Evolutionary conservation across 2,797 vertebrate species (phyloP).

Genomic region (Myiothlypis coronata): DNA sequence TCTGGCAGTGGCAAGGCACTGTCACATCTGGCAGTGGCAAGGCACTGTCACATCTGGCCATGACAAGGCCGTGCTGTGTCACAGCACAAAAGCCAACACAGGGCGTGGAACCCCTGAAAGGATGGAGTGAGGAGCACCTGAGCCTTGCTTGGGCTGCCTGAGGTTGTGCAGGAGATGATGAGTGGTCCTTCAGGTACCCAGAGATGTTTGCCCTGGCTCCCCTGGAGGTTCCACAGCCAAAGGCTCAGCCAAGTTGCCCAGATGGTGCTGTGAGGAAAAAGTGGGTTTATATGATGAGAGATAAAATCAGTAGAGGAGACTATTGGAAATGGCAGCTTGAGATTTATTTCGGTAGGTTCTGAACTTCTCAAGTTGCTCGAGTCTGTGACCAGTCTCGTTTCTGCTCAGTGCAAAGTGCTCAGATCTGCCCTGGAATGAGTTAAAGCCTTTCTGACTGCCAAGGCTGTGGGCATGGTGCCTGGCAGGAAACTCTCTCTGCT

Average conservation of each 20-base stretch:
- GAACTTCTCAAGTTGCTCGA: background rate
- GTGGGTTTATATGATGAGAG: background rate
- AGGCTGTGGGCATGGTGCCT: constrained; percentile 32
- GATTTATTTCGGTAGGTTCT: background rate
- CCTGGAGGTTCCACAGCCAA: fast-evolving
- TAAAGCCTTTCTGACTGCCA: constrained; percentile 37
- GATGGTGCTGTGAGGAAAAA: fast-evolving
- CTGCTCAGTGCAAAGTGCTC: background rate
- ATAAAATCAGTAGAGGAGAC: background rate
- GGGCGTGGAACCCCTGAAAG: background rate
- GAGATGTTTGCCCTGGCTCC: background rate
- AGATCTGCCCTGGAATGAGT: background rate
- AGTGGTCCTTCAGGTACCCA: background rate
- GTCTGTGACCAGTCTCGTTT: fast-evolving
- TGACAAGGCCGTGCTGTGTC: fast-evolving
- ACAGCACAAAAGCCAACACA: fast-evolving
- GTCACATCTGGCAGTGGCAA: background rate
- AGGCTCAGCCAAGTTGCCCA: background rate
- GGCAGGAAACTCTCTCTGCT: constrained; percentile 23
- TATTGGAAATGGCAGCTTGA: background rate
- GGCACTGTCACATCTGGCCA: background rate
- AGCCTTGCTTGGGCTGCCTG: background rate
- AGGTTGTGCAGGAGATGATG: background rate
- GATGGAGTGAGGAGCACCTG: fast-evolving
- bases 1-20: background rate